Evolutionary conservation across 1,140 invertebrate genomes (phyloP).

Genomic region (Harpegnathos saltator): DNA sequence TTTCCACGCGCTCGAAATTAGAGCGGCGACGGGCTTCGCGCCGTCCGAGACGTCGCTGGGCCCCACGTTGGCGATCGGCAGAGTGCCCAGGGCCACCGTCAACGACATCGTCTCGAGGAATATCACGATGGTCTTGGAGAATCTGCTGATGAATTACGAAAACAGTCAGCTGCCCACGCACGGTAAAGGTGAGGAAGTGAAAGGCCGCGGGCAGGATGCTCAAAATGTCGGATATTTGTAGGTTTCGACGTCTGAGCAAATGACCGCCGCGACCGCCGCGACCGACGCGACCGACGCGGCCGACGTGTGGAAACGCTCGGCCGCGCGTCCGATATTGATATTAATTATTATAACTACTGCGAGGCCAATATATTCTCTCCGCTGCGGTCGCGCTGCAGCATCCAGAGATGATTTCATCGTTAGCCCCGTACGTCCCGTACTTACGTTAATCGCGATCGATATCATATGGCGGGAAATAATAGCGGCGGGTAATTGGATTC

Average conservation of each 20-base stretch:
- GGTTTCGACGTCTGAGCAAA: too few relatives aligned
- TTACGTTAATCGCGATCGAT: slow-evolving; percentile 8
- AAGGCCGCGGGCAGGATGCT: too few relatives aligned
- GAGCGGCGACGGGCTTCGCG: slow-evolving; percentile 25
- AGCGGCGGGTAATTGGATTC: slow-evolving; percentile 28
- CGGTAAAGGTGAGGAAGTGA: slow-evolving; percentile 89
- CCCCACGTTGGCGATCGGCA: slow-evolving; percentile 37
- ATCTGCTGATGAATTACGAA: slow-evolving; percentile 95
- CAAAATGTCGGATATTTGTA: too few relatives aligned
- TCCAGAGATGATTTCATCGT: slow-evolving; percentile 13
- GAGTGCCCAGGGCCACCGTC: slow-evolving; percentile 86
- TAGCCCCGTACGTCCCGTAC: slow-evolving; percentile 14
- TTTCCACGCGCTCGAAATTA: slow-evolving; percentile 67
- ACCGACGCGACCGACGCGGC: too few relatives aligned
- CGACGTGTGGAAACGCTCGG: too few relatives aligned
- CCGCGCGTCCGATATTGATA: too few relatives aligned
- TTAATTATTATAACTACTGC: too few relatives aligned
- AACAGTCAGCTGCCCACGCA: slow-evolving; percentile 95
- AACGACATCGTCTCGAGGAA: slow-evolving; percentile 92
- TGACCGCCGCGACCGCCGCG: too few relatives aligned
- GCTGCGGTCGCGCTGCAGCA: neutral
- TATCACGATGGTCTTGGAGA: slow-evolving; percentile 93
- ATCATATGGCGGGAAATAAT: slow-evolving; percentile 31
- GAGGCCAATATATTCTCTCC: too few relatives aligned
- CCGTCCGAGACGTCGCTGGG: slow-evolving; percentile 28